Base-by-base conservation (phyloP, 2,888 invertebrate species). In the Ochropacha duplaris region DNA sequence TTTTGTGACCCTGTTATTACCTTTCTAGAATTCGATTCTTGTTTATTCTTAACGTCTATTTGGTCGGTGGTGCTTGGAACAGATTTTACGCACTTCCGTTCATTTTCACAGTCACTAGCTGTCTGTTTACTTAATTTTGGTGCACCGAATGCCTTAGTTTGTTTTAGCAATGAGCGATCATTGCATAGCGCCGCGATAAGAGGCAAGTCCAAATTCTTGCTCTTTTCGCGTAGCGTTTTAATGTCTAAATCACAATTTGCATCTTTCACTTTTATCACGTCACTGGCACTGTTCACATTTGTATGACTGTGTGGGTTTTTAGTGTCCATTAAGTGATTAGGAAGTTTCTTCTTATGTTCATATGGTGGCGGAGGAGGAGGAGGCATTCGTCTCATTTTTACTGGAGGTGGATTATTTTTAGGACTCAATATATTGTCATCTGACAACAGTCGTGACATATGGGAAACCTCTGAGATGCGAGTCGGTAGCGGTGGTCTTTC, bases 181-280 rank as follows among this genome's bases (percentile, higher is more conserved):
- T 98, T 98, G 93, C 98, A 98, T 71, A 98, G 94, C 14, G 98
- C 98, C 60, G 98, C 97, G 80, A 98, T 98, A 62, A 99, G 93
- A 22, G 98, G 98, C 85, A 98, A 93, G 89, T 98, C 98, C 78
- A 98, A 93, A 83, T 97, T 96, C 82, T 96, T 96, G 88, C 97
- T 97, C 90, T 97, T 97, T 88, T 97, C 97, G 59, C 97, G 94
- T 62, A 98, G 92, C 69, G 96, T 95, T 78, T 96, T 96, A 75
- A 98, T 97, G 86, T 98, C 98, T 87, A 92, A 83, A 86, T 92
- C 92, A 88, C 90, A 88, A 86, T 91, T 92, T 57, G 86, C 71
- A 70, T 90, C 88, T 80, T 85, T 91, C 65, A 75, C 72, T 87
- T 86, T 92, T 71, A 69, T 85, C 58, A 74, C 74, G 80, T 75